Base-by-base conservation (phyloP, 2,888 invertebrate species). In the Zelleria hepariella region DNA sequence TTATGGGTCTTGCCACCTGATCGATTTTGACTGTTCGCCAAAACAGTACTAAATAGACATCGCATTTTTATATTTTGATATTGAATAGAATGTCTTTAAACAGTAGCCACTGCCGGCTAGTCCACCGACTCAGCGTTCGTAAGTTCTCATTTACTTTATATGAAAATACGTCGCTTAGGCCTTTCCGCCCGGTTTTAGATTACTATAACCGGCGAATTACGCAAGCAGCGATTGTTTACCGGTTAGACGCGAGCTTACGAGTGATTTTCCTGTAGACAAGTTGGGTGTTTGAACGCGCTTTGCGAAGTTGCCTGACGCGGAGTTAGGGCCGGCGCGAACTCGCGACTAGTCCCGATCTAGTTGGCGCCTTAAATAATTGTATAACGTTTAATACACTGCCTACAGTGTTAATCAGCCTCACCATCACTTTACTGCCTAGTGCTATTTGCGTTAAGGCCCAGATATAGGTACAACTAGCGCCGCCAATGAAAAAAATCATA, bases 221-320 rank as follows among this genome's bases (percentile, higher is more conserved):
- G 65, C 73, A 72, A 64, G 64, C 65, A 72, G 69, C 69, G 67
- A 73, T 77, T 79, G 77, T 79, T 77, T 75, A 71, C 68, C 64
- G 71, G 73, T 75, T 75, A 70, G 71, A 68, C 68, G 67, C 59
- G 62, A 74, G 68, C 71, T 73, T 53, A 53, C 21, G 10, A 68
- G 69, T 69, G 73, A 73, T 73, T 73, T 69, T 62, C 62, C 32
- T 51, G 48, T 48, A 60, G 60, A 65, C 67, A 69, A 75, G 69
- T 71, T 73, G 57, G 59, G 52, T 53, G 60, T 51, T 62, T 57
- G 59, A 60, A 54, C 59, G 58, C 59, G 61, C 60, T 60, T 61
- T 61, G 52, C 47, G 48, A 55, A 55, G 26, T 58, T 58, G 26
- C 58, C 21, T 48, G 47, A 32, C 18, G 27, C 21, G 21, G 20